Evolutionary conservation across 1,140 invertebrate genomes (phyloP).

Genomic region (Pseudomyrmex cubaensis): DNA sequence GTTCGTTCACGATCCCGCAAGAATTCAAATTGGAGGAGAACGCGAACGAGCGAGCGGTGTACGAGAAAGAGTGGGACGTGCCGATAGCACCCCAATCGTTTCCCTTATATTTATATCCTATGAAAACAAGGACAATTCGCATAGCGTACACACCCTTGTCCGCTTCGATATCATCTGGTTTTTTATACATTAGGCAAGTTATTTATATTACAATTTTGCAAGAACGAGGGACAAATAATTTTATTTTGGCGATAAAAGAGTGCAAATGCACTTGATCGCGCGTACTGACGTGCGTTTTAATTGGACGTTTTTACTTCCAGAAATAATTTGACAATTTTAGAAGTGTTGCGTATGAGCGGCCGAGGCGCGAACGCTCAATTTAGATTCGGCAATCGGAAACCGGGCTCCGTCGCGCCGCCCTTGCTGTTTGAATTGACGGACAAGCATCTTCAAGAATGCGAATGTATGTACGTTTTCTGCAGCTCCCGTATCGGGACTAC

Average conservation of each 20-base stretch:
- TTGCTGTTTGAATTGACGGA: constrained; percentile 93
- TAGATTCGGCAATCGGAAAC: constrained; percentile 95
- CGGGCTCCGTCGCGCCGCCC: constrained; percentile 90
- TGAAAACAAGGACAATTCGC: constrained; percentile 80
- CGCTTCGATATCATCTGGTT: constrained; percentile 77
- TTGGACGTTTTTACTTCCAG: constrained; percentile 83
- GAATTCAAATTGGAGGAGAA: constrained; percentile 82
- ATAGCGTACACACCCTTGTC: constrained; percentile 82
- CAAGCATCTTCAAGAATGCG: constrained; percentile 93
- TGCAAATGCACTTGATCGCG: background rate
- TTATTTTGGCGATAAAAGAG: background rate
- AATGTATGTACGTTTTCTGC: constrained; percentile 85
- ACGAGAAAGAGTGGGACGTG: constrained; percentile 76
- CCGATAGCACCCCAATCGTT: constrained; percentile 74
- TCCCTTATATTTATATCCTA: constrained; percentile 83
- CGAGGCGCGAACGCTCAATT: constrained; percentile 94
- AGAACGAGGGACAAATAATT: too few species aligned
- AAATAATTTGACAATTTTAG: constrained; percentile 97
- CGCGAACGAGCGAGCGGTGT: constrained; percentile 73
- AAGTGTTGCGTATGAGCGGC: constrained; percentile 93
- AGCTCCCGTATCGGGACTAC: constrained; percentile 3
- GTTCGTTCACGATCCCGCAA: constrained; percentile 74
- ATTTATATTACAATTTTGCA: background rate
- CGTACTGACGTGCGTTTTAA: constrained; percentile 4
- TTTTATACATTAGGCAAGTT: constrained; percentile 82